Evolutionary conservation across 2,888 invertebrate species (phyloP).

Genomic region (Dascillus cervinus): DNA sequence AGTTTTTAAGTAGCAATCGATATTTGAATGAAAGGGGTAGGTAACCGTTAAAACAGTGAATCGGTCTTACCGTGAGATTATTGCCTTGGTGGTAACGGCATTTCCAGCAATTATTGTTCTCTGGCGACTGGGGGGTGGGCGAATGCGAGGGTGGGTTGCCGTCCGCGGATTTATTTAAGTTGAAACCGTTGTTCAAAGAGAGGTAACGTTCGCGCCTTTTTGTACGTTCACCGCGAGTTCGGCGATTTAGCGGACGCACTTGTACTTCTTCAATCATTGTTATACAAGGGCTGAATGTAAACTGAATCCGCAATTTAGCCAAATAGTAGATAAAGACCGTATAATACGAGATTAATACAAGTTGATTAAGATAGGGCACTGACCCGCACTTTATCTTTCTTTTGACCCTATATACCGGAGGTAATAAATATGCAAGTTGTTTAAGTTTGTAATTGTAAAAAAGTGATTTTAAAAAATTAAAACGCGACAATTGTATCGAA

Average conservation of each 20-base stretch:
- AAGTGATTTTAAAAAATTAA: too few species aligned
- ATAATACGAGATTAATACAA: too few species aligned
- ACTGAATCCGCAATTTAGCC: too few species aligned
- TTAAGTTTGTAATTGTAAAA: conserved; percentile 10
- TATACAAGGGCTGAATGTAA: too few species aligned
- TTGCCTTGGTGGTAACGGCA: conserved; percentile 9
- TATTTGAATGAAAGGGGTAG: too few species aligned
- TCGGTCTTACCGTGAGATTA: conserved; percentile 1
- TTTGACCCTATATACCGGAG: conserved; percentile 17
- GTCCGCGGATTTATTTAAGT: conserved; percentile 13
- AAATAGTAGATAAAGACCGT: too few species aligned
- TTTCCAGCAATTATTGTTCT: conserved; percentile 13
- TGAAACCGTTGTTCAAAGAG: conserved; percentile 19
- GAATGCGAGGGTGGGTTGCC: conserved; percentile 3
- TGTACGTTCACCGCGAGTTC: conserved; percentile 34
- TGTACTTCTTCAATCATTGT: conserved; percentile 31
- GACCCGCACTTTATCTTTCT: conserved; percentile 20
- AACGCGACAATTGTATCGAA: conserved; percentile 7
- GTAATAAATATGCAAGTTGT: conserved; percentile 5
- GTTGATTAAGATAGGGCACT: too few species aligned
- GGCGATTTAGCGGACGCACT: conserved; percentile 26
- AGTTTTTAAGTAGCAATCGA: too few species aligned
- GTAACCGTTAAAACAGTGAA: too few species aligned
- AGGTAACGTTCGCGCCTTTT: conserved; percentile 34
- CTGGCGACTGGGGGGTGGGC: conserved; percentile 3